A percentile compares a stretch with the other conserved stretches of the same genome.
Conservation (phyloP, 1,140 invertebrate genomes). For the Calephelis nemesis region DNA sequence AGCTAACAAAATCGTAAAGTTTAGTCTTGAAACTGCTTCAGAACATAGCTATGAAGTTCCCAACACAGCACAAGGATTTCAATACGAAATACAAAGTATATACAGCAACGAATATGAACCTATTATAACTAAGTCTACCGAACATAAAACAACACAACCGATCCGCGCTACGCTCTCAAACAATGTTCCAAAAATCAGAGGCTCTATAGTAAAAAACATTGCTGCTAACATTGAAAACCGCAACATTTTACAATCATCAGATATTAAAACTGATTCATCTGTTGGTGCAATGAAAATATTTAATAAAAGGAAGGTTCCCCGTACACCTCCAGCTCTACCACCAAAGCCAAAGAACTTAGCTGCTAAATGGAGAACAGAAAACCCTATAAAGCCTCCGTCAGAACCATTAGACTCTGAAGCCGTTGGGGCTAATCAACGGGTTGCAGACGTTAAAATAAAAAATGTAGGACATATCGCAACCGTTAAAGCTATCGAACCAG, state of each 20-base stretch:
- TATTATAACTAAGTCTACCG: slow-evolving; percentile 78
- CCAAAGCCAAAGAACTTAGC: slow-evolving; percentile 84
- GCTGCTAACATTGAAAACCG: slow-evolving; percentile 82
- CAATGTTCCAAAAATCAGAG: slow-evolving; percentile 62
- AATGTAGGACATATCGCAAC: slow-evolving; percentile 73
- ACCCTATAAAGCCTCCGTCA: slow-evolving; percentile 59
- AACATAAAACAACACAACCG: slow-evolving; percentile 59
- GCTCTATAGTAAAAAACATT: slow-evolving; percentile 77
- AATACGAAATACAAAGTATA: slow-evolving; percentile 82
- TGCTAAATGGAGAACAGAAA: slow-evolving; percentile 81
- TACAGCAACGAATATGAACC: slow-evolving; percentile 83
- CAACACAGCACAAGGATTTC: slow-evolving; percentile 73
- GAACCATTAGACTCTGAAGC: slow-evolving; percentile 81
- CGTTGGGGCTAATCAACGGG: slow-evolving; percentile 82
- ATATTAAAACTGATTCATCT: slow-evolving; percentile 54
- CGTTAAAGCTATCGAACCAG: slow-evolving; percentile 78
- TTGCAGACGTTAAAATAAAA: slow-evolving; percentile 80
- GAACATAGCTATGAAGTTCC: slow-evolving; percentile 78
- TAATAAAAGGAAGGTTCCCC: slow-evolving; percentile 80
- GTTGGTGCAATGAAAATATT: slow-evolving; percentile 69
- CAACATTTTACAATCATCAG: slow-evolving; percentile 59
- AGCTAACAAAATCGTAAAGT: slow-evolving; percentile 76
- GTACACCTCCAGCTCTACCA: slow-evolving; percentile 84
- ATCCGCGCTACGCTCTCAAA: slow-evolving; percentile 41
- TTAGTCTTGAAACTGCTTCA: slow-evolving; percentile 76